phyloP scores from a whole-genome alignment of 2,888 invertebrate species.

The Leptinotarsa peninsularis region DNA sequence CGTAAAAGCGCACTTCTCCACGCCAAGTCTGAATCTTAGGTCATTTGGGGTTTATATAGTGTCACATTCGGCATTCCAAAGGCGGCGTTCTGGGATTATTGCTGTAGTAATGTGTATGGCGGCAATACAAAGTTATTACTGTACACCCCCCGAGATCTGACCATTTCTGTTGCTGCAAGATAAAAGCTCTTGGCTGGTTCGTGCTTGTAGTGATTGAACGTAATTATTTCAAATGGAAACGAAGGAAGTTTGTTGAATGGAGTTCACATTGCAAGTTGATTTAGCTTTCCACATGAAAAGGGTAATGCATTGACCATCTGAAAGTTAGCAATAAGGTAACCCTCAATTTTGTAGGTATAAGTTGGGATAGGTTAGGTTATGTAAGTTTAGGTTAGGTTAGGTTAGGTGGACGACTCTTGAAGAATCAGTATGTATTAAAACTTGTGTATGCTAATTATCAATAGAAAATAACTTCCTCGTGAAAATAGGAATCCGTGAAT shows the following conservation, averaged over 20 bases:
- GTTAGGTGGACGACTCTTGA: too few species aligned
- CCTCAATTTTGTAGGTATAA: too few species aligned
- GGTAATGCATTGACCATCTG: background rate
- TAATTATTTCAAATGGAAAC: background rate
- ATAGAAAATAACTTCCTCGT: too few species aligned
- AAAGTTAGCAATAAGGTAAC: background rate
- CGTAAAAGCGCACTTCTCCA: background rate
- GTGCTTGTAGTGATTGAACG: background rate
- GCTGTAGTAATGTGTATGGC: conserved; percentile 39
- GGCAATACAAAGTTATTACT: conserved; percentile 18
- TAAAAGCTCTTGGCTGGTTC: background rate
- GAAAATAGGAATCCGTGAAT: too few species aligned
- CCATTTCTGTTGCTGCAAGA: conserved; percentile 7
- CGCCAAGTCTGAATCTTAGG: background rate
- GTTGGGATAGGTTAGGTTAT: too few species aligned
- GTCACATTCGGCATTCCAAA: conserved; percentile 40
- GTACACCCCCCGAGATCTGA: background rate
- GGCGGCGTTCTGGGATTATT: conserved; percentile 38
- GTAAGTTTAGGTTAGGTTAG: too few species aligned
- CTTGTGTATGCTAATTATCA: too few species aligned
- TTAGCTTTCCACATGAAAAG: background rate
- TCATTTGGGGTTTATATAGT: conserved; percentile 14
- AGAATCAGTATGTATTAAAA: background rate
- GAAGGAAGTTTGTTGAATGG: background rate
- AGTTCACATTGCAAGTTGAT: background rate